Conservation (phyloP, 1,140 invertebrate species). For the Eubasilissa regina region DNA sequence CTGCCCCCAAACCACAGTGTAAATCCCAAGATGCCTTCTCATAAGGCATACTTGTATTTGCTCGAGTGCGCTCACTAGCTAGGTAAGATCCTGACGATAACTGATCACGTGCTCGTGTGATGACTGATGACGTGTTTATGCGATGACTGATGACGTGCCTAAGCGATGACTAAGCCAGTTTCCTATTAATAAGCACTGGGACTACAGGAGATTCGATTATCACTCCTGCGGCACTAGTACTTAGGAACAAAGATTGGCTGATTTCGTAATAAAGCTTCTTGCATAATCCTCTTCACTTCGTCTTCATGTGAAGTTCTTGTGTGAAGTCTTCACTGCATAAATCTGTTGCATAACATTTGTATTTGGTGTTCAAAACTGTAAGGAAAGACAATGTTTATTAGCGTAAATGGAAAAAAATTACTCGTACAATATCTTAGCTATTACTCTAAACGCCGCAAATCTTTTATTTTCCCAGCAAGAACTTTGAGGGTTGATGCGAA, state of each 20-base stretch:
- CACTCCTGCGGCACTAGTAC: conserved; percentile 92
- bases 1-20: no score
- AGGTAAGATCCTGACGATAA: no score
- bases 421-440: no score
- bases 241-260: conserved; percentile 81
- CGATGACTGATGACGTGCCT: neutral
- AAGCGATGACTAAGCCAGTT: conserved; percentile 27
- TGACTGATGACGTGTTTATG: neutral
- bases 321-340: neutral
- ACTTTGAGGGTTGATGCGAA: no score
- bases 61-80: no score
- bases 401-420: neutral
- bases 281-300: neutral
- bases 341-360: neutral
- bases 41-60: no score
- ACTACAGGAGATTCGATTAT: conserved; percentile 84
- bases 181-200: conserved; percentile 87
- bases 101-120: no score
- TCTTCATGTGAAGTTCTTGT: neutral
- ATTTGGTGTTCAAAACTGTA: neutral
- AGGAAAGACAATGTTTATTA: neutral
- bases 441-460: no score
- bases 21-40: no score
- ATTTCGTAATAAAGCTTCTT: neutral
- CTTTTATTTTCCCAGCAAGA: no score